Percentiles rank a stretch among this genome's conserved stretches.
Conservation (phyloP, 2,888 invertebrate species). For the Cyclophora albipunctata region DNA sequence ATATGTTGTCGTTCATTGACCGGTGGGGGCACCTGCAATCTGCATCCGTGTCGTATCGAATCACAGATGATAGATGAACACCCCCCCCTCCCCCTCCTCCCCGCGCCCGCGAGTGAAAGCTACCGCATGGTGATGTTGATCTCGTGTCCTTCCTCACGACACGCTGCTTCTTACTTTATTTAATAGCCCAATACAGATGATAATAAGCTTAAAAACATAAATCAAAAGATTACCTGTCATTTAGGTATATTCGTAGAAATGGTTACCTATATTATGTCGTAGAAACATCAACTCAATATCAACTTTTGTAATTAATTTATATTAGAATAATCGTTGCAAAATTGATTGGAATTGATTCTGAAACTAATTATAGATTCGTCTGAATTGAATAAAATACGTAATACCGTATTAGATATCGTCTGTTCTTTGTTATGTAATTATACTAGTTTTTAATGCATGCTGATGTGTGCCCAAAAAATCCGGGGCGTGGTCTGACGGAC, state of each 20-base stretch:
- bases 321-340: neutral
- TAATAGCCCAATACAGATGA: too few species aligned
- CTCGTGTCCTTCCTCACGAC: constrained; percentile 15
- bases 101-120: constrained; percentile 16
- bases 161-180: too few species aligned
- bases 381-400: constrained; percentile 7
- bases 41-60: constrained; percentile 4
- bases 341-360: constrained; percentile 1
- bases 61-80: constrained; percentile 8
- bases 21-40: neutral
- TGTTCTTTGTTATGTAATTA: constrained; percentile 23
- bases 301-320: too few species aligned
- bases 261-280: too few species aligned
- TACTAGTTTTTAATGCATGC: constrained; percentile 26
- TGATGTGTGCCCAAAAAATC: constrained; percentile 29
- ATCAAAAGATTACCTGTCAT: too few species aligned
- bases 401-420: constrained; percentile 10
- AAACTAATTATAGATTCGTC: constrained; percentile 2
- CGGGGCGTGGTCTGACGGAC: constrained; percentile 27
- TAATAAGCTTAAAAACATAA: too few species aligned
- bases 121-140: constrained; percentile 9
- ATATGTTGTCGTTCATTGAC: too few species aligned
- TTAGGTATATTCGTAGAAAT: too few species aligned
- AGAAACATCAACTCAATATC: too few species aligned
- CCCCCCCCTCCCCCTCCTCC: constrained; percentile 2